Conservation (phyloP, 37 sponge, comb jelly and placozoan genomes). For the Ianthella basta region DNA sequence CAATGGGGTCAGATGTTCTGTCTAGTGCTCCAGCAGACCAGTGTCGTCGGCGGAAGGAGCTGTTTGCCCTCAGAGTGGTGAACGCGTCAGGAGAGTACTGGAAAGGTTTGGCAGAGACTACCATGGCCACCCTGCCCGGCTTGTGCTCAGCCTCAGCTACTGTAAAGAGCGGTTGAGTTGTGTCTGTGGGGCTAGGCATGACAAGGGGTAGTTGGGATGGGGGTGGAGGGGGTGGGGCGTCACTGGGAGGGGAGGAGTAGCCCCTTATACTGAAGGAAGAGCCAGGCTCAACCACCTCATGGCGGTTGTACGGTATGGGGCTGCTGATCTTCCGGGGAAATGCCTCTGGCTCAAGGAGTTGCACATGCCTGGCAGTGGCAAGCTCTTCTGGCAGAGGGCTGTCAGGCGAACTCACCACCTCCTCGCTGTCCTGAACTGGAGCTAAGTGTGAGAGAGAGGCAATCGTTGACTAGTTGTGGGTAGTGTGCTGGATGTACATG, state of each 20-base stretch:
- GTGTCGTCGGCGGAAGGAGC: too few relatives aligned
- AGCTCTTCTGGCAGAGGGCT: not conserved
- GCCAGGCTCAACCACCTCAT: not conserved
- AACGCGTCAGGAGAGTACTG: not conserved
- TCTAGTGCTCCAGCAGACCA: too few relatives aligned
- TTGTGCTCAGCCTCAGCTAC: not conserved
- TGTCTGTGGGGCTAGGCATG: not conserved
- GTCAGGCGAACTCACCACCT: too few relatives aligned
- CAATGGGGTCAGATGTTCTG: not conserved
- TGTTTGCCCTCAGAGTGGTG: not conserved
- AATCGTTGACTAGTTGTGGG: too few relatives aligned
- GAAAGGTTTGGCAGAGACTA: not conserved
- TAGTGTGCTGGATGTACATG: not conserved
- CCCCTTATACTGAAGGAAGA: slow-evolving; percentile 3
- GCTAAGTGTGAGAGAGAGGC: too few relatives aligned
- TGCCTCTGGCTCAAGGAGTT: not conserved
- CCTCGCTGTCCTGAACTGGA: too few relatives aligned
- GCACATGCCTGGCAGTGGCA: not conserved
- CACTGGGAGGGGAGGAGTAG: slow-evolving; percentile 1
- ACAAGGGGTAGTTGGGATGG: not conserved
- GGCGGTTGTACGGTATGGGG: slow-evolving; percentile 4
- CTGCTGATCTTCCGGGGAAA: not conserved
- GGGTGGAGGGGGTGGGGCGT: not conserved
- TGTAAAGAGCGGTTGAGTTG: not conserved
- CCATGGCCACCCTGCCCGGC: not conserved